These are phyloP conservation scores for Leptinotarsa haldemani DNA, from an alignment of 2,888 invertebrate species.

Conservation along the genomic window DNA sequence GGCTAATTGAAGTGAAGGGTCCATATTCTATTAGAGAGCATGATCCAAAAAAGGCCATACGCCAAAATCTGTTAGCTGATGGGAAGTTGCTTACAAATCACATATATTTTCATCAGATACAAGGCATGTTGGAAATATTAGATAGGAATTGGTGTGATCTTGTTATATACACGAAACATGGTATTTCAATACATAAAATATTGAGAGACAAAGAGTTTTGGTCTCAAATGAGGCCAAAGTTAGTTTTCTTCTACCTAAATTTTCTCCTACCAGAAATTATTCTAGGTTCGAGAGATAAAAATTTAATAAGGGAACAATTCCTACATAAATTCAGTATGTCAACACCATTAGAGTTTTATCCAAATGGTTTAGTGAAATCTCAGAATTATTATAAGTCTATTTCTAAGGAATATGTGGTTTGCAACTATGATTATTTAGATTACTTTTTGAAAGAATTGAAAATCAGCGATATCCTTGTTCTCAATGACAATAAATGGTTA, in stretches of 20 bases:
- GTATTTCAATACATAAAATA: not conserved
- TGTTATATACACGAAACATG: not conserved
- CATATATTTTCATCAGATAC: not conserved
- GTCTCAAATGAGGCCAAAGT: not conserved
- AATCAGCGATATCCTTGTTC: not conserved
- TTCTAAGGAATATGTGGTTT: not conserved
- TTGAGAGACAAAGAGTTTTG: not conserved
- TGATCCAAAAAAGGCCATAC: not conserved
- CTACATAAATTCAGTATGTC: not conserved
- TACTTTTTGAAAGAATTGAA: not conserved
- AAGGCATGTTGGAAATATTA: not conserved
- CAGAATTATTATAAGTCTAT: not conserved
- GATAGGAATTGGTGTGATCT: conserved; percentile 1
- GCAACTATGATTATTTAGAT: not conserved
- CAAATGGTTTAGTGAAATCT: not conserved
- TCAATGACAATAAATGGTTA: not conserved
- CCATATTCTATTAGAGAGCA: not conserved
- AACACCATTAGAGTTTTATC: not conserved
- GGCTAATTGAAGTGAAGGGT: not conserved
- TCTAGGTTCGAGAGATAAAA: not conserved
- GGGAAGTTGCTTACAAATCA: not conserved
- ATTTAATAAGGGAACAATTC: not conserved
- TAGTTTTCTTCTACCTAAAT: not conserved
- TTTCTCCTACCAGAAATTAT: not conserved
- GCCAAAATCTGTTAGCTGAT: not conserved